Evolutionary conservation across 1,140 invertebrate genomes (phyloP).

Genomic region (Drosophila funebris): DNA sequence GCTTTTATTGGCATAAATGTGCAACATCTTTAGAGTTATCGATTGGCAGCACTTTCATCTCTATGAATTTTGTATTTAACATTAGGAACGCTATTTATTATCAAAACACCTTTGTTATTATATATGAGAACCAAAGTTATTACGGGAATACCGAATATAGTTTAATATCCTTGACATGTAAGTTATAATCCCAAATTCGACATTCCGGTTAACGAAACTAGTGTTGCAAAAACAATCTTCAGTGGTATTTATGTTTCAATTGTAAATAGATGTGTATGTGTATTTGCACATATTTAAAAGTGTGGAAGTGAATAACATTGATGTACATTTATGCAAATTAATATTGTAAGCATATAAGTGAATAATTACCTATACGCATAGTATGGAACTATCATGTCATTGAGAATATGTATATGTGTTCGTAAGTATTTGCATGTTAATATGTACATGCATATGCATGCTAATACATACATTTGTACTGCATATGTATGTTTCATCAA

Average conservation of each 20-base stretch:
- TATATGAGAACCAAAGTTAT: slow-evolving; percentile 14
- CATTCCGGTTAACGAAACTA: not conserved
- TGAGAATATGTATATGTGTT: slow-evolving; percentile 15
- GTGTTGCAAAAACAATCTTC: not conserved
- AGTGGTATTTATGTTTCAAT: slow-evolving; percentile 15
- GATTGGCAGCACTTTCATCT: slow-evolving; percentile 34
- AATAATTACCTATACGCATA: not conserved
- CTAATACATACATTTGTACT: not conserved
- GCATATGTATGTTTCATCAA: slow-evolving; percentile 24
- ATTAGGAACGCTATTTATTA: slow-evolving; percentile 52
- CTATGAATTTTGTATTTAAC: slow-evolving; percentile 49
- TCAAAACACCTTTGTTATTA: slow-evolving; percentile 46
- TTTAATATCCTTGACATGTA: slow-evolving; percentile 32
- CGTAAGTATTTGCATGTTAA: slow-evolving; percentile 13
- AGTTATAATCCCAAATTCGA: not conserved
- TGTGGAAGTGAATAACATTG: slow-evolving; percentile 18
- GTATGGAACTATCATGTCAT: not conserved
- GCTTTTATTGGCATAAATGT: not conserved
- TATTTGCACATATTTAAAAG: slow-evolving; percentile 11
- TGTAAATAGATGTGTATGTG: slow-evolving; percentile 13
- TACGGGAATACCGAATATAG: slow-evolving; percentile 17
- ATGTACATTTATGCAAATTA: slow-evolving; percentile 5
- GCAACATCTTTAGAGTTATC: slow-evolving; percentile 14
- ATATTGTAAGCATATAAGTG: slow-evolving; percentile 3
- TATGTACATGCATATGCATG: slow-evolving; percentile 7